A percentile compares a stretch with the other conserved stretches of the same genome.
Evolutionary conservation across 2,797 vertebrate genomes (phyloP).

Genomic region (Arrhamphus sclerolepis): DNA sequence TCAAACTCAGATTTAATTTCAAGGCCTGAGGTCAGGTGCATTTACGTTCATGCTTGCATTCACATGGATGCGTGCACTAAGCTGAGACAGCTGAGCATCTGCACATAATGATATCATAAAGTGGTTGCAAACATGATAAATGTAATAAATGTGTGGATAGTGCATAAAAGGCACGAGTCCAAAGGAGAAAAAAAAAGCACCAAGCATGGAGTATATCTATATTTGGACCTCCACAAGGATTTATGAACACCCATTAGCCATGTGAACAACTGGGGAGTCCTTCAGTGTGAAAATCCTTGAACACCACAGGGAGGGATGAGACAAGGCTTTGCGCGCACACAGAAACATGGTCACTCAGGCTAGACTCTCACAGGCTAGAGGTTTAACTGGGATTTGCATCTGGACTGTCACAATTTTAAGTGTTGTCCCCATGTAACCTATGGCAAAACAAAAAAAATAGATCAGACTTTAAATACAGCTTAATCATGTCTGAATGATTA

Average conservation of each 20-base stretch:
- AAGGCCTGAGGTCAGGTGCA: constrained; percentile 43
- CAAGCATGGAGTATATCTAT: background rate
- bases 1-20: constrained; percentile 55
- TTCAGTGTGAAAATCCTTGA: constrained; percentile 63
- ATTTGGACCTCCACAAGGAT: background rate
- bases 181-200: constrained; percentile 14
- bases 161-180: constrained; percentile 21
- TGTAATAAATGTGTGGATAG: constrained; percentile 19
- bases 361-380: constrained; percentile 3
- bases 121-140: background rate
- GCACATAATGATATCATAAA: constrained; percentile 15
- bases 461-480: constrained; percentile 20
- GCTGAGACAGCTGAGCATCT: constrained; percentile 4
- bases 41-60: constrained; percentile 40
- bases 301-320: constrained; percentile 24
- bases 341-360: background rate
- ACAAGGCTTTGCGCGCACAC: constrained; percentile 18
- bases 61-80: background rate
- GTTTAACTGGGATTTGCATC: constrained; percentile 2
- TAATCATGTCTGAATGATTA: constrained; percentile 8
- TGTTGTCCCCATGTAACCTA: background rate
- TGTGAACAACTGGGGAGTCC: constrained; percentile 43
- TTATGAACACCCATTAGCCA: constrained; percentile 38
- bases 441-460: background rate
- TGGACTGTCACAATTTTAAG: background rate